Percentiles rank a stretch among this genome's conserved stretches.
Evolutionary conservation across 30 jellyfish, hydroid and myxozoan species (phyloP).

Genomic region (Chrysaora quinquecirrha): DNA sequence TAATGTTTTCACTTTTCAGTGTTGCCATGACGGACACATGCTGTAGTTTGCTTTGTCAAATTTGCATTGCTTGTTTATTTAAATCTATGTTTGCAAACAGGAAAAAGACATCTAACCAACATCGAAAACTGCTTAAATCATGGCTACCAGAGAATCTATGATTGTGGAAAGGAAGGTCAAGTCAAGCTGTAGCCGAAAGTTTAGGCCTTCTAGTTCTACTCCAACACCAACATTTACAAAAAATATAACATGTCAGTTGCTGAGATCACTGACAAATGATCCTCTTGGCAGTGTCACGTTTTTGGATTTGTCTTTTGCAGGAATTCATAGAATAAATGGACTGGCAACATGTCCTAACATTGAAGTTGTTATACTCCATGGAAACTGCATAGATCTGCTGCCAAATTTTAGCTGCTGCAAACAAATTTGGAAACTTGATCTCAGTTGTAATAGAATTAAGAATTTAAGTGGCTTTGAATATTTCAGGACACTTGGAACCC

Average conservation of each 20-base stretch:
- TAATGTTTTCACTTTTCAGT: too few relatives aligned
- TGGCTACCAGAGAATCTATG: neutral
- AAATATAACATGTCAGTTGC: slow-evolving; percentile 13
- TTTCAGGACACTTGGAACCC: slow-evolving; percentile 43
- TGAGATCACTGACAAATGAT: slow-evolving; percentile 47
- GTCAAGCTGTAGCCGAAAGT: too few relatives aligned
- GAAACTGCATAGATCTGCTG: slow-evolving; percentile 41
- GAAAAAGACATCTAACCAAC: neutral
- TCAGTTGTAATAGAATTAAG: slow-evolving; percentile 46
- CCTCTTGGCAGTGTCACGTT: slow-evolving; percentile 54
- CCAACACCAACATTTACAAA: neutral
- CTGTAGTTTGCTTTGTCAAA: too few relatives aligned
- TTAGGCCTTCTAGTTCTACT: too few relatives aligned
- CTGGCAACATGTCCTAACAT: slow-evolving; percentile 46
- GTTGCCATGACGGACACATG: too few relatives aligned
- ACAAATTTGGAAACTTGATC: slow-evolving; percentile 54
- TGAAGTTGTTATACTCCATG: slow-evolving; percentile 39
- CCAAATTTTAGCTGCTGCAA: slow-evolving; percentile 53
- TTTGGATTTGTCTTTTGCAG: slow-evolving; percentile 50
- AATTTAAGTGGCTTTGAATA: slow-evolving; percentile 50
- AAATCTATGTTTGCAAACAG: neutral
- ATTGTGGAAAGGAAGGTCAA: too few relatives aligned
- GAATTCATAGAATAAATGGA: slow-evolving; percentile 52
- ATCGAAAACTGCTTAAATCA: neutral
- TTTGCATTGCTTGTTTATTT: neutral